Evolutionary conservation across 2,113 vertebrate genomes (phyloP).

Genomic region (Corapipo altera): DNA sequence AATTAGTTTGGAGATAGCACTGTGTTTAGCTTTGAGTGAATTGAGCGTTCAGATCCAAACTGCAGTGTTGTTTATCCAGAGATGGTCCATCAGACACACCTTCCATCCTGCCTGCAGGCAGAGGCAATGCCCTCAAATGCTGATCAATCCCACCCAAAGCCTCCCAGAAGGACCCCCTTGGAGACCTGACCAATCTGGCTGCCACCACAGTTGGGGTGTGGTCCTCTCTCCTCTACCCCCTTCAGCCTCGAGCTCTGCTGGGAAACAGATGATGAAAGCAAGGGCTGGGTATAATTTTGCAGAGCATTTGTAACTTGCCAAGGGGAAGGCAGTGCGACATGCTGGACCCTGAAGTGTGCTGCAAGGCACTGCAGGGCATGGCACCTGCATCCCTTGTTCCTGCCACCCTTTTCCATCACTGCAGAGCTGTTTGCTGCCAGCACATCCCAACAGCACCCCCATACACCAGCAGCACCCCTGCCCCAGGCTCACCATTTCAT

Average conservation of each 20-base stretch:
- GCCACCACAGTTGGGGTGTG: not conserved
- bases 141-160: not conserved
- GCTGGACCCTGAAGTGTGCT: not conserved
- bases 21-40: not conserved
- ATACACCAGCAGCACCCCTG: not conserved
- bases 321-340: not conserved
- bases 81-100: not conserved
- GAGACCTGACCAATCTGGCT: not conserved
- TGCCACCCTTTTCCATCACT: not conserved
- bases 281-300: not conserved
- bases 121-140: not conserved
- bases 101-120: not conserved
- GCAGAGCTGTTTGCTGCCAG: not conserved
- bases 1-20: not conserved
- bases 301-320: not conserved
- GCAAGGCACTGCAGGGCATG: fast-evolving
- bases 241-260: not conserved
- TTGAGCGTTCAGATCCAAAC: not conserved
- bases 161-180: not conserved
- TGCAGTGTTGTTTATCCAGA: not conserved
- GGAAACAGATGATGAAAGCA: not conserved
- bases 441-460: fast-evolving
- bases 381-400: fast-evolving
- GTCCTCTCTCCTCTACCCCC: not conserved
- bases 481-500: conserved; percentile 86